A percentile compares a stretch with the other conserved stretches of the same genome.
Conservation (phyloP, 2,888 invertebrate species). For the Yponomeuta malinellus region DNA sequence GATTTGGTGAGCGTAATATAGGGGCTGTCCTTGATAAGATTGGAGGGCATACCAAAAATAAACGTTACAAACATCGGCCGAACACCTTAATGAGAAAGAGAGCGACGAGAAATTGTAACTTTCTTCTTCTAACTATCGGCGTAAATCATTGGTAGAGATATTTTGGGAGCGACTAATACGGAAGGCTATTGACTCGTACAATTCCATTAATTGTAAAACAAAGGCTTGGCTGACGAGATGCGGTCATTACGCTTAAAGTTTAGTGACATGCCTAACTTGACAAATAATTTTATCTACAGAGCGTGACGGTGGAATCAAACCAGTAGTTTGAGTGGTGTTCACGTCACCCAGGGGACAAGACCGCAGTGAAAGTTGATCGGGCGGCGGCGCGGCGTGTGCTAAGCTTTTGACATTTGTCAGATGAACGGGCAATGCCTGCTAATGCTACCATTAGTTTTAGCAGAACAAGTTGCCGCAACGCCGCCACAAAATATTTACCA, state of each 20-base stretch:
- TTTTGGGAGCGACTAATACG: not conserved
- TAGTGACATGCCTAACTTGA: not conserved
- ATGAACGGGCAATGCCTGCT: conserved; percentile 37
- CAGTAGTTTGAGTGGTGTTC: not conserved
- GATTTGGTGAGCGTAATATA: no score
- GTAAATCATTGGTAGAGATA: conserved; percentile 3
- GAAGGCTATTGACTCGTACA: conserved; percentile 1
- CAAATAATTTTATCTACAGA: not conserved
- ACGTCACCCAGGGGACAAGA: conserved; percentile 27
- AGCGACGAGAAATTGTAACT: conserved; percentile 2
- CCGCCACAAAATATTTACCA: conserved; percentile 1
- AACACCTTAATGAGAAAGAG: conserved; percentile 14
- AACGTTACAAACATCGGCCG: not conserved
- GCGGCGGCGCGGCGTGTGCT: conserved; percentile 19
- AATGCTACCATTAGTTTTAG: conserved; percentile 29
- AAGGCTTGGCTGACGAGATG: not conserved
- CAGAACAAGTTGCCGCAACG: conserved; percentile 7
- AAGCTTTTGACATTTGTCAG: conserved; percentile 43
- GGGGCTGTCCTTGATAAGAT: not conserved
- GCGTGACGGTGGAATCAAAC: not conserved
- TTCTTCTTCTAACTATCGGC: not conserved
- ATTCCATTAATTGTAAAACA: not conserved
- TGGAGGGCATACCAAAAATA: not conserved
- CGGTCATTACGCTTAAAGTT: not conserved
- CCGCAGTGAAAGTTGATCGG: conserved; percentile 55